Evolutionary conservation across 2,888 invertebrate species (phyloP), one percentile per base, ranked within the genome.

Genomic region (Pyrrhosoma nymphula): DNA sequence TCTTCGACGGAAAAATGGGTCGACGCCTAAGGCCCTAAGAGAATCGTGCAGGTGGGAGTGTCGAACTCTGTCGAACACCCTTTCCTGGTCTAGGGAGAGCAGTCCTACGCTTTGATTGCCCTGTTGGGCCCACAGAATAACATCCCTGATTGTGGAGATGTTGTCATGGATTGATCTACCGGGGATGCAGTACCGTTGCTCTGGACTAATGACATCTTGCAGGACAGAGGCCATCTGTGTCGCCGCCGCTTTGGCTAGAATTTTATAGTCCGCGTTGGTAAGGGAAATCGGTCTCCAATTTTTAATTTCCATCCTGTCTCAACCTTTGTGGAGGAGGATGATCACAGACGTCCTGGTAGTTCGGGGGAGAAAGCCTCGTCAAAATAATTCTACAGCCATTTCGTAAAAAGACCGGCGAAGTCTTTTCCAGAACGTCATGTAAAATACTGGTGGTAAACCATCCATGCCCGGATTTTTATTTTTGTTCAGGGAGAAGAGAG

Each of bases 391-490:
- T 16, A 4, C 0, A 0, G 90, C 90, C 90, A 90, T 90, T 16
- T 23, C 55, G 23, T 26, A 23, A 26, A 90, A 90, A 26, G 90
- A 47, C 14, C 0, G 35, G 39, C 26, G 20, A 6, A 90, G 55
- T 20, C 0, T 30, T 26, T 55, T 10, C 90, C 90, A 90, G 90
- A 90, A 90, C 0, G 55, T 26, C n/a, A 23, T 12, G 90, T 90
- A 90, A 55, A 90, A 90, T 55, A 56, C 90, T 90, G 90, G 39
- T 55, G 26, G 39, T 56, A 90, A 23, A 14, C 90, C 90, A 26
- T 90, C 90, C 14, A 47, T 90, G 0, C 90, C 90, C 0, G 90
- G 90, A 4, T 56, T 20, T 23, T 90, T 89, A 6, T n/a, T 16
- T 55, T 90, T 55, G 0, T 26, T 90, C 6, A 90, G 55, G 18